Conservation (phyloP, 2,113 vertebrate species). For the Alectura lathami region DNA sequence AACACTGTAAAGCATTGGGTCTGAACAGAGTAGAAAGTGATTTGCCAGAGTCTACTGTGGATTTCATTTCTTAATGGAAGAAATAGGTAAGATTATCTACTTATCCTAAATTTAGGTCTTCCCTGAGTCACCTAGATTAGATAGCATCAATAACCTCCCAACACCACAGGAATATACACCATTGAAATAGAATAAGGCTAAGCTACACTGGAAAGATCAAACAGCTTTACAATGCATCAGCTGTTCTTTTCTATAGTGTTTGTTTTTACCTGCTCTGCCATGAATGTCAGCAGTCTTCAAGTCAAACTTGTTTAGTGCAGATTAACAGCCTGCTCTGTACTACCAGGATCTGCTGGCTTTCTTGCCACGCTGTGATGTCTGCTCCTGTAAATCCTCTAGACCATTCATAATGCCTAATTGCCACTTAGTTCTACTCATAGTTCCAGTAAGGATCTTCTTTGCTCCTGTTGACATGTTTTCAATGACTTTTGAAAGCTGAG, state of each 20-base stretch:
- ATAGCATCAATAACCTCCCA: background rate
- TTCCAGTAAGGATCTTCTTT: background rate
- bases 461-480: background rate
- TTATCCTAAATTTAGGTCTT: background rate
- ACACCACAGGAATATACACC: background rate
- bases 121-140: background rate
- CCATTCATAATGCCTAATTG: background rate
- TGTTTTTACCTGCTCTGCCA: background rate
- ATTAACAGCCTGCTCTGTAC: background rate
- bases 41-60: background rate
- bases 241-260: background rate
- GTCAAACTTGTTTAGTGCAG: background rate
- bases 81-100: background rate
- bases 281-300: background rate
- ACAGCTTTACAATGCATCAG: background rate
- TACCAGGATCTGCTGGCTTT: background rate
- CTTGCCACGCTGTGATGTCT: background rate
- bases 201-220: background rate
- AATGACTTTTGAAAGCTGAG: background rate
- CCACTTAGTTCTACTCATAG: background rate
- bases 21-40: background rate
- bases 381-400: background rate
- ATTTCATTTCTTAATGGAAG: background rate
- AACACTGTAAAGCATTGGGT: background rate
- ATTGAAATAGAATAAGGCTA: background rate